Evolutionary conservation across 2,113 vertebrate genomes (phyloP), one percentile per base, ranked within the genome.

Genomic region (Mus pahari): DNA sequence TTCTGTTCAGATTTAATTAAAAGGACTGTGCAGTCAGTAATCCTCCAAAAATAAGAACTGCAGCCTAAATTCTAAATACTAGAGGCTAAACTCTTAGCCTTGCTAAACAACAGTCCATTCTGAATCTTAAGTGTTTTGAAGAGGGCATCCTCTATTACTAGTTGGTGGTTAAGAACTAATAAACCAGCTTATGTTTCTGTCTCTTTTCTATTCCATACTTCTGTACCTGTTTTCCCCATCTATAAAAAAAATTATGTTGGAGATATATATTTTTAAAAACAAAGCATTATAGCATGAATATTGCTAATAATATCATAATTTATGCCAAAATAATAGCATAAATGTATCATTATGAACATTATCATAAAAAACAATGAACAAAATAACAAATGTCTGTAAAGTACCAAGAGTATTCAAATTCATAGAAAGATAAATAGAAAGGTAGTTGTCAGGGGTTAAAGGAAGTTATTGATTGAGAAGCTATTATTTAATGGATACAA

Each of bases 301-400:
- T 14, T 75, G 55, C 74, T 58, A 75, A 28, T 45, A 36, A 20
- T n/a, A n/a, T 9, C 53, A 53, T 53, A 12, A 53, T 12, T 53
- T 53, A 62, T 70, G 8, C 4, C 53, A 53, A 53, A 11, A 53
- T 53, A 12, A 53, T 14, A 53, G 53, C 53, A 53, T 66, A 66
- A 31, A 78, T 7, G 16, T 42, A 86, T 70, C 17, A 70, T 14
- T 75, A 60, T 86, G 7, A 58, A 64, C 20, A 94, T 50, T 68
- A 53, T 45, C 5, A 9, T 92, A 79, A 92, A 16, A 77, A 87
- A 71, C 8, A 20, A 60, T 31, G 31, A 1, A 53, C 26, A 48
- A n/a, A 92, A 66, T 91, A 31, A 24, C 36, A 92, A 89, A 70
- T 16, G 50, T 93, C 79, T 87, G 58, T 58, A 33, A 90, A n/a